Conservation (phyloP, 2,113 vertebrate genomes). For the Sinocyclocheilus rhinocerous region DNA sequence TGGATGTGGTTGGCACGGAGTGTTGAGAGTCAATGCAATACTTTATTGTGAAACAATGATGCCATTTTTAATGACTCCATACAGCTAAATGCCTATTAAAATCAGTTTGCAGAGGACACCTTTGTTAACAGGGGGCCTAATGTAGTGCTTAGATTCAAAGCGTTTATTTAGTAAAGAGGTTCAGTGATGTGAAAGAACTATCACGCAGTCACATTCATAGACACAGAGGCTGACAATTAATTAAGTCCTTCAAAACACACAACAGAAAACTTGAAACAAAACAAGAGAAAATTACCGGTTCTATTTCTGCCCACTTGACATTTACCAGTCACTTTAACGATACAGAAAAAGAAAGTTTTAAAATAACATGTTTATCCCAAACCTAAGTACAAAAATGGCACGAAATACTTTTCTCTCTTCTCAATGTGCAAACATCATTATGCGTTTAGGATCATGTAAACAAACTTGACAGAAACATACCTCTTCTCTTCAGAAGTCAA, state of each 20-base stretch:
- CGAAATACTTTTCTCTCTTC: conserved; percentile 18
- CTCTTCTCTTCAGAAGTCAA: neutral
- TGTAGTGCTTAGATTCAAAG: neutral
- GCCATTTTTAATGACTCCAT: neutral
- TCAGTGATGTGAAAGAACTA: neutral
- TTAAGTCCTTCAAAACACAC: conserved; percentile 25
- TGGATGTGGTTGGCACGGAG: neutral
- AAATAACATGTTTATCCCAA: conserved; percentile 2
- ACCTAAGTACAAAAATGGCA: conserved; percentile 23
- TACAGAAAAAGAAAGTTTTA: neutral
- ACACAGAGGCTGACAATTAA: neutral
- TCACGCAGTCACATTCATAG: neutral
- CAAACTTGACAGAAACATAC: neutral
- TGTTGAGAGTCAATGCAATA: neutral
- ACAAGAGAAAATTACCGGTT: neutral
- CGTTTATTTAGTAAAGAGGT: neutral
- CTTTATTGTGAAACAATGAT: neutral
- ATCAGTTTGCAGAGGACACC: neutral
- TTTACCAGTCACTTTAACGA: conserved; percentile 19
- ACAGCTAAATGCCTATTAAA: neutral
- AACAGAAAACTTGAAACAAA: neutral
- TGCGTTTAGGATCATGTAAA: conserved; percentile 9
- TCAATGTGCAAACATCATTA: neutral
- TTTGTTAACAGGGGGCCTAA: neutral
- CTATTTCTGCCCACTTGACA: conserved; percentile 18